A percentile compares a stretch with the other conserved stretches of the same genome.
Conservation (phyloP, 1,140 invertebrate genomes). For the Neoseiulus cucumeris region DNA sequence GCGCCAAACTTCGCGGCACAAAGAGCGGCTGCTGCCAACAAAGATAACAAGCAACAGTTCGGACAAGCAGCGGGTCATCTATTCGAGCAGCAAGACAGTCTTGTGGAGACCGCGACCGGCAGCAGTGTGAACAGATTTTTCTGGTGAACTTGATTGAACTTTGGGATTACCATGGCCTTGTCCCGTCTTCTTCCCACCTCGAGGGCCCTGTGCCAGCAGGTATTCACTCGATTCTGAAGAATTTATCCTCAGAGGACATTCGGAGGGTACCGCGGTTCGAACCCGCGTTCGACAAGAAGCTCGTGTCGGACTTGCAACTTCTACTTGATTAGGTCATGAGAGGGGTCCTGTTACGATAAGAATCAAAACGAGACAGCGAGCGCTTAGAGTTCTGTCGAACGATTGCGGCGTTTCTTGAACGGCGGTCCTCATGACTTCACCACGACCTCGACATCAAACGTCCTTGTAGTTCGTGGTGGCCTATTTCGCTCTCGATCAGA, state of each 20-base stretch:
- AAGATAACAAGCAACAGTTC: not conserved
- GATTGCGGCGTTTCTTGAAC: too few relatives aligned
- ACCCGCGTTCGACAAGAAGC: not conserved
- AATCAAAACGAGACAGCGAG: too few relatives aligned
- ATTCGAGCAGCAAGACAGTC: not conserved
- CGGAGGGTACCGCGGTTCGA: not conserved
- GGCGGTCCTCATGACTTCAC: too few relatives aligned
- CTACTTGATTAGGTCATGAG: too few relatives aligned
- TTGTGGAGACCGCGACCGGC: constrained; percentile 6
- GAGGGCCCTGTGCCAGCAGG: not conserved
- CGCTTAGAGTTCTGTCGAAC: too few relatives aligned
- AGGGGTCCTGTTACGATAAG: too few relatives aligned
- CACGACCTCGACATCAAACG: too few relatives aligned
- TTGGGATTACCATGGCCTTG: not conserved
- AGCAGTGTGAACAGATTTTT: not conserved
- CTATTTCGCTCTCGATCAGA: too few relatives aligned
- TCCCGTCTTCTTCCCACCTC: not conserved
- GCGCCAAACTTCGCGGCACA: constrained; percentile 6
- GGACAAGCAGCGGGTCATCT: not conserved
- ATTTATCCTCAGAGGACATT: not conserved
- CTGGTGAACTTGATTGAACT: too few relatives aligned
- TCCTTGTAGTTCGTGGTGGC: too few relatives aligned
- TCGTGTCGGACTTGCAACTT: too few relatives aligned
- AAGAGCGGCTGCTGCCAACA: not conserved
- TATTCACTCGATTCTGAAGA: not conserved